Evolutionary conservation across 2,797 vertebrate species (phyloP).

Genomic region (Oreortyx pictus): DNA sequence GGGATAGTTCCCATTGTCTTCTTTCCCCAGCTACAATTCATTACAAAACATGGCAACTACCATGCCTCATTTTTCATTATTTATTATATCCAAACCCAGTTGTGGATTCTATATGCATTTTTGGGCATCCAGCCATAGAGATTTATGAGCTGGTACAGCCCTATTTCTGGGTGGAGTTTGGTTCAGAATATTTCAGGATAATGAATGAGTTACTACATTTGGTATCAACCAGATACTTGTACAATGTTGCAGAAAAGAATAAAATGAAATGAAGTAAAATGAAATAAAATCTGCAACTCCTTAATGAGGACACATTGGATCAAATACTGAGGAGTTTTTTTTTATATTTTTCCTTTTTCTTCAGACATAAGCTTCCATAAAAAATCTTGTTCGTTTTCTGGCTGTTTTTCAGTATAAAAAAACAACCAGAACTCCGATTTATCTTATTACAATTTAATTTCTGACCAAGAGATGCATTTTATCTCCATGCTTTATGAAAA

Average conservation of each 20-base stretch:
- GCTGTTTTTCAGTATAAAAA: not conserved
- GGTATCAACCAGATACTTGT: constrained; percentile 1
- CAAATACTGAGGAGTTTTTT: not conserved
- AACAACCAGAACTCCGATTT: not conserved
- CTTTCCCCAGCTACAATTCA: constrained; percentile 50
- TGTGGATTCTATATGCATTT: constrained; percentile 36
- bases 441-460: not conserved
- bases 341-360: not conserved
- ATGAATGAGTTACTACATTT: constrained; percentile 52
- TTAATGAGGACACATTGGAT: not conserved
- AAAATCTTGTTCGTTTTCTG: not conserved
- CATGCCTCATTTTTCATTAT: constrained; percentile 67
- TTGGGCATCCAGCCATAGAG: constrained; percentile 21
- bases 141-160: constrained; percentile 60
- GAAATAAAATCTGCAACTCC: not conserved
- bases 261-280: not conserved
- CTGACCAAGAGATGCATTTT: not conserved
- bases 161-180: constrained; percentile 64
- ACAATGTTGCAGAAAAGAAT: not conserved
- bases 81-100: constrained; percentile 52
- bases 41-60: constrained; percentile 55
- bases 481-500: not conserved
- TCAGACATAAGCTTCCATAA: not conserved
- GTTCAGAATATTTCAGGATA: constrained; percentile 43
- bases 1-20: constrained; percentile 31